phyloP scores from a whole-genome alignment of 2,113 vertebrate species.

The Notothenia rossii region DNA sequence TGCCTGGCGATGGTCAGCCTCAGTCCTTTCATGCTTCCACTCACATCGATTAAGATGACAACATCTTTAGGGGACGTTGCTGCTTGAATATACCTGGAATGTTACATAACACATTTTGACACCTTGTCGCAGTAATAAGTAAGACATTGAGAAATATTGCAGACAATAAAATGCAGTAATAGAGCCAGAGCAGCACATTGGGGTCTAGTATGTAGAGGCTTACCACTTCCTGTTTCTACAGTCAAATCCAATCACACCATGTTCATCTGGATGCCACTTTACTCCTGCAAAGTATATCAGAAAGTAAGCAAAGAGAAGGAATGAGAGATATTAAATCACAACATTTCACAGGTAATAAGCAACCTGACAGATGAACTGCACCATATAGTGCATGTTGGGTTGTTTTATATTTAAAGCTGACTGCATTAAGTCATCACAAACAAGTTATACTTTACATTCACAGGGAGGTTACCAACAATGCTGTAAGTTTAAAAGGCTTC shows the following conservation, averaged over 20 bases:
- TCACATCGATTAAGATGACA: conserved; percentile 96
- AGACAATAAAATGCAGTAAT: background rate
- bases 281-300: conserved; percentile 84
- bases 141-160: background rate
- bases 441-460: background rate
- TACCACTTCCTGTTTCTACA: conserved; percentile 99
- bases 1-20: conserved; percentile 97
- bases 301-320: background rate
- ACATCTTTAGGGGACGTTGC: conserved; percentile 98
- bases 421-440: background rate
- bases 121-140: background rate
- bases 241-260: conserved; percentile 98
- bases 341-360: background rate
- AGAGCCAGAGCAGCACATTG: background rate
- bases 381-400: background rate
- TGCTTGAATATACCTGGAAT: conserved; percentile 96
- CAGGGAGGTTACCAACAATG: background rate
- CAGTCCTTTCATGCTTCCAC: conserved; percentile 98
- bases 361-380: background rate
- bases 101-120: background rate
- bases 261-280: conserved; percentile 98
- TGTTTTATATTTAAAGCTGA: background rate
- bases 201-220: conserved; percentile 16
- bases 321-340: background rate
- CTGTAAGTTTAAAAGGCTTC: background rate